phyloP scores from a whole-genome alignment of 2,113 vertebrate genomes.

The Megaleporinus macrocephalus region DNA sequence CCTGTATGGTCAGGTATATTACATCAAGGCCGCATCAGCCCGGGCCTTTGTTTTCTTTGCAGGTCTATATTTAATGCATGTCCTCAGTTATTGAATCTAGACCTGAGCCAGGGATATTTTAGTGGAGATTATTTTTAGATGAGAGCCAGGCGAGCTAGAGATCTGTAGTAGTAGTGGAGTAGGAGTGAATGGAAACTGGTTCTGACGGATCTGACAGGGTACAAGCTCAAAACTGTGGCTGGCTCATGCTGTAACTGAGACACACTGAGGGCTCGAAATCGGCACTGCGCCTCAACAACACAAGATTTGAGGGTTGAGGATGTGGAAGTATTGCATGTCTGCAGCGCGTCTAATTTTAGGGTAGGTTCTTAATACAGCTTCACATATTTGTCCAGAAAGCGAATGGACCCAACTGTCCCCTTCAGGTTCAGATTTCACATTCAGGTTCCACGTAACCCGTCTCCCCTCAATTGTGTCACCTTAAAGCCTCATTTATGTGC shows the following conservation, averaged over 20 bases:
- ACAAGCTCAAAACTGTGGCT: neutral
- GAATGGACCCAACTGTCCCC: neutral
- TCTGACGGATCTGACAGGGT: constrained; percentile 10
- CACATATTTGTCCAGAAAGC: too few relatives aligned
- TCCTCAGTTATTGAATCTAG: constrained; percentile 46
- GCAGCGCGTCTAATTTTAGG: neutral
- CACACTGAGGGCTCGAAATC: neutral
- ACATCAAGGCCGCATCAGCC: constrained; percentile 25
- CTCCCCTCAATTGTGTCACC: too few relatives aligned
- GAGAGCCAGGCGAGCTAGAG: neutral
- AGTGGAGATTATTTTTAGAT: constrained; percentile 35
- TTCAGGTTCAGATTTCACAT: neutral
- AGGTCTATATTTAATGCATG: constrained; percentile 39
- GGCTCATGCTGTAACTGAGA: constrained; percentile 4
- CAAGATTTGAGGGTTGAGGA: neutral
- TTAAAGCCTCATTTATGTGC: too few relatives aligned
- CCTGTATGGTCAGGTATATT: constrained; percentile 17
- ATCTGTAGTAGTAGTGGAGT: constrained; percentile 4
- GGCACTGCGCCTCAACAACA: neutral
- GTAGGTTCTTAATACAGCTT: neutral
- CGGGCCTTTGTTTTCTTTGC: constrained; percentile 29
- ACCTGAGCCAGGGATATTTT: constrained; percentile 38
- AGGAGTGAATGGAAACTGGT: constrained; percentile 4
- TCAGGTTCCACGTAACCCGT: neutral
- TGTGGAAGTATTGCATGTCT: neutral